Conservation (phyloP, 2,888 invertebrate genomes). For the Pogonocherus hispidulus region DNA sequence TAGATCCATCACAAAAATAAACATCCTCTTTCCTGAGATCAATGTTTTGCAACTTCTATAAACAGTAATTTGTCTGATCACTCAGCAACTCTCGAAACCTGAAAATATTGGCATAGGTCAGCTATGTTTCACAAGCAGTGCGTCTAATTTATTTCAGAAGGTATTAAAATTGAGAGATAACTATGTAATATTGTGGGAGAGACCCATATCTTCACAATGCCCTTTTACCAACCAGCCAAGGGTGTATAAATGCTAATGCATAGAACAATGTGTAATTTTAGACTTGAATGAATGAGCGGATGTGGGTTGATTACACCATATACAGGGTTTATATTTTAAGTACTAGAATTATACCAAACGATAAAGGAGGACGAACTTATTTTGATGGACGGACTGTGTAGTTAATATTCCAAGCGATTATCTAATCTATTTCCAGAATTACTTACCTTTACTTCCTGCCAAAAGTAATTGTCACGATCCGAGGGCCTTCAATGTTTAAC, state of each 20-base stretch:
- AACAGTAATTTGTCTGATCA: not conserved
- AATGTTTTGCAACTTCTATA: not conserved
- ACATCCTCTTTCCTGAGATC: not conserved
- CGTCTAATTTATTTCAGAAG: not conserved
- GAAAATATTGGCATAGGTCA: conserved; percentile 2
- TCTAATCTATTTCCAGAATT: not conserved
- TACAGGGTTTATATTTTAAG: too few species aligned
- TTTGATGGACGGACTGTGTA: too few species aligned
- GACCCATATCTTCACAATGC: not conserved
- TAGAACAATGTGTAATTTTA: not conserved
- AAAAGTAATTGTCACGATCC: not conserved
- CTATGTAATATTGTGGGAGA: not conserved
- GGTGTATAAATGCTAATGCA: not conserved
- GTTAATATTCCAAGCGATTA: too few species aligned
- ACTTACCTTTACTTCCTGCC: not conserved
- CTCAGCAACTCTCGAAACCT: not conserved
- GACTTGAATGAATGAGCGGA: not conserved
- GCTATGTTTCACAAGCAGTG: not conserved
- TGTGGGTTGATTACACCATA: not conserved
- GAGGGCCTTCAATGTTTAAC: not conserved
- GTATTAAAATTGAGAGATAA: not conserved
- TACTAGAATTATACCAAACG: too few species aligned
- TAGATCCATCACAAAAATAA: not conserved
- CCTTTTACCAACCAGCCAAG: not conserved
- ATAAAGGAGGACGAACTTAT: too few species aligned